Percentiles rank a stretch among this genome's conserved stretches.
phyloP scores from a whole-genome alignment of 2,888 invertebrate species.

The Drosophila merina region DNA sequence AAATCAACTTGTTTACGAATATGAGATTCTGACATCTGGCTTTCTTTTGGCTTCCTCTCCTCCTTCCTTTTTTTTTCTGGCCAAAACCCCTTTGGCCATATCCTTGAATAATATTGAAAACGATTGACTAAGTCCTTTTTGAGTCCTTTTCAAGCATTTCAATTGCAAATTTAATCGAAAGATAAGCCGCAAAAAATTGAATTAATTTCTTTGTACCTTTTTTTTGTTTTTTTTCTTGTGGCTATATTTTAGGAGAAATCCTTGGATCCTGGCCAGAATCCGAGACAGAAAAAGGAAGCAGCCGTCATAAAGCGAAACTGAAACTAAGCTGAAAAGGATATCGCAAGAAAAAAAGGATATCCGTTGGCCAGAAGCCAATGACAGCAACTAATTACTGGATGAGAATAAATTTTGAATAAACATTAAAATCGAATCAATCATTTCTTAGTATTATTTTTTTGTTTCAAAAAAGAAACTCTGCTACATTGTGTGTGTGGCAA shows the following conservation, averaged over 20 bases:
- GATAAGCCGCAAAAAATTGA: not conserved
- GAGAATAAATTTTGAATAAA: slow-evolving; percentile 18
- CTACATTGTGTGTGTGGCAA: slow-evolving; percentile 1
- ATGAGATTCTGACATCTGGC: slow-evolving; percentile 63
- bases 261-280: slow-evolving; percentile 56
- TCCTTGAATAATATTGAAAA: slow-evolving; percentile 55
- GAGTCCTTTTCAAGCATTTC: not conserved
- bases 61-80: not conserved
- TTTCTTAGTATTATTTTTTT: slow-evolving; percentile 18
- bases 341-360: slow-evolving; percentile 12
- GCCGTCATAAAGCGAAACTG: slow-evolving; percentile 62
- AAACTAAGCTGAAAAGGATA: slow-evolving; percentile 9
- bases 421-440: slow-evolving; percentile 76
- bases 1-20: slow-evolving; percentile 62
- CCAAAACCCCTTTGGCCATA: slow-evolving; percentile 17
- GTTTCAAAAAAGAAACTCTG: not conserved
- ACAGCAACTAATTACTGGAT: slow-evolving; percentile 62
- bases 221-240: not conserved
- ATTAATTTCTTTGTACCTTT: not conserved
- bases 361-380: slow-evolving; percentile 50
- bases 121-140: slow-evolving; percentile 46
- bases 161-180: slow-evolving; percentile 1
- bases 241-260: not conserved
- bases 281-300: slow-evolving; percentile 49
- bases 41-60: not conserved